phyloP scores from a whole-genome alignment of 2,113 vertebrate genomes.

The Myotis davidii region DNA sequence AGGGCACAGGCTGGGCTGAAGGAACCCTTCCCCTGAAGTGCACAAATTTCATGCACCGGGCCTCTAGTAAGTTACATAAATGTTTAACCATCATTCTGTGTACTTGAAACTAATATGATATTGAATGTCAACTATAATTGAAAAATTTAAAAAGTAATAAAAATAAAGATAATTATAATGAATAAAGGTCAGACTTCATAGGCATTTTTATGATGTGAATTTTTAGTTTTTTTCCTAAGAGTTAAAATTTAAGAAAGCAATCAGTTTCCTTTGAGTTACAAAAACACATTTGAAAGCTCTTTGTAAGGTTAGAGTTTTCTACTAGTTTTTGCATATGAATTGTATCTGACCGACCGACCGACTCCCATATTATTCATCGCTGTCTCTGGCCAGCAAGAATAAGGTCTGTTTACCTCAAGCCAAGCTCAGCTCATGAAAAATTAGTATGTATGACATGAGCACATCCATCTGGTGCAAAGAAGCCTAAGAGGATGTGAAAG shows the following conservation, averaged over 20 bases:
- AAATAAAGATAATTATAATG: not conserved
- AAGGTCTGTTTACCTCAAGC: not conserved
- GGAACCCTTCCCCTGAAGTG: too few species aligned
- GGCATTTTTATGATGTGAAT: not conserved
- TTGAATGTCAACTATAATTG: not conserved
- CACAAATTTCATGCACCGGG: too few species aligned
- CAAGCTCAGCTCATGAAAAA: conserved; percentile 49
- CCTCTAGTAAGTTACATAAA: not conserved
- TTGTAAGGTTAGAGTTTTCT: not conserved
- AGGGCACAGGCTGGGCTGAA: too few species aligned
- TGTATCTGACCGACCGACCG: rapidly evolving
- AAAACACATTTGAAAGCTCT: not conserved
- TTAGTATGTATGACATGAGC: not conserved
- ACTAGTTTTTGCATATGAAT: not conserved
- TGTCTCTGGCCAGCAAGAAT: not conserved
- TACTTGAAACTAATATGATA: not conserved
- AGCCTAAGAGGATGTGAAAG: not conserved
- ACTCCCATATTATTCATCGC: not conserved
- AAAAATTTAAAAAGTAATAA: not conserved
- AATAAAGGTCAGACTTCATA: not conserved
- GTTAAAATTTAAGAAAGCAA: not conserved
- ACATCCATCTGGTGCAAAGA: conserved; percentile 10
- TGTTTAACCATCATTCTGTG: not conserved
- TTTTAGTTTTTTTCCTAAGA: not conserved
- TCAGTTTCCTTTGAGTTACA: not conserved